Evolutionary conservation across 2,888 invertebrate species (phyloP).

Genomic region (Hirtodrosophila confusa): DNA sequence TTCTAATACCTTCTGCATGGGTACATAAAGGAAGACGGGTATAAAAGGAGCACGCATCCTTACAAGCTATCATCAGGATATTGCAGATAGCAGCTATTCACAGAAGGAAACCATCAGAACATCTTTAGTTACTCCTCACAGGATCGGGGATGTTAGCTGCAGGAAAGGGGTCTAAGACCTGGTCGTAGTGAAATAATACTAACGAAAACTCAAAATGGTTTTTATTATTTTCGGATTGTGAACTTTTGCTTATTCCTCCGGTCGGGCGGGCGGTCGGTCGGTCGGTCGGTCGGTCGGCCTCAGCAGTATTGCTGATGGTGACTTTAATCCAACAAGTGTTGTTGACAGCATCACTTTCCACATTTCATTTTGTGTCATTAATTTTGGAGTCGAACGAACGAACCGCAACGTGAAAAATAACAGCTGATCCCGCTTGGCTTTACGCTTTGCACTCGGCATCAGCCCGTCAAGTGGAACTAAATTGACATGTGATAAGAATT

Average conservation of each 20-base stretch:
- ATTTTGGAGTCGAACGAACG: slow-evolving; percentile 66
- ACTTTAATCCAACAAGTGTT: slow-evolving; percentile 71
- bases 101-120: no score
- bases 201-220: no score
- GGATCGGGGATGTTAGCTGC: no score
- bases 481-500: slow-evolving; percentile 73
- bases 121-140: no score
- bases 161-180: no score
- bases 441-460: slow-evolving; percentile 43
- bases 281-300: no score
- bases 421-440: slow-evolving; percentile 70
- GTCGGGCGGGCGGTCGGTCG: background rate
- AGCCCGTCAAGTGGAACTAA: slow-evolving; percentile 68
- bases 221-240: background rate
- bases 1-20: no score
- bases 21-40: no score
- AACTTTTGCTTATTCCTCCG: background rate
- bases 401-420: slow-evolving; percentile 71
- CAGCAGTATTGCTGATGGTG: slow-evolving; percentile 22
- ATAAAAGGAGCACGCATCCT: no score
- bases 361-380: slow-evolving; percentile 73
- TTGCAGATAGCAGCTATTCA: no score
- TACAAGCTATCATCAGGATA: no score
- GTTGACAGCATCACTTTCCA: slow-evolving; percentile 76
- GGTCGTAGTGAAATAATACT: no score